phyloP scores from a whole-genome alignment of 2,797 vertebrate species.

The Arnoldichthys spilopterus region DNA sequence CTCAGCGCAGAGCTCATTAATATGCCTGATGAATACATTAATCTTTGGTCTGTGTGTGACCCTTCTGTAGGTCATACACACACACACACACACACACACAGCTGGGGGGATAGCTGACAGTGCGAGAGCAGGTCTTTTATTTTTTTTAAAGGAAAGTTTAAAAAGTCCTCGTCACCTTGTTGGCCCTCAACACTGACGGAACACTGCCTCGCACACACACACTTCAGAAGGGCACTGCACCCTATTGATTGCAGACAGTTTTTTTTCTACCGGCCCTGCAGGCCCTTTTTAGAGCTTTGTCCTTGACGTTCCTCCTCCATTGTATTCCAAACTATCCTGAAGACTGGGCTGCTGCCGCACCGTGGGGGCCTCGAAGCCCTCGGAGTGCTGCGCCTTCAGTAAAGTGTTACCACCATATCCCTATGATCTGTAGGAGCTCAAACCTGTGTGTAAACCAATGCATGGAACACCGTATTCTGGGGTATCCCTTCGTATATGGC shows the following conservation, averaged over 20 bases:
- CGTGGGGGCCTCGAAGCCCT: too few relatives aligned
- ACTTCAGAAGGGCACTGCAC: not conserved
- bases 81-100: not conserved
- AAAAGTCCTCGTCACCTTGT: slow-evolving; percentile 14
- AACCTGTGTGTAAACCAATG: too few relatives aligned
- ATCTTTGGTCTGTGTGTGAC: slow-evolving; percentile 30
- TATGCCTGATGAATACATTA: slow-evolving; percentile 49
- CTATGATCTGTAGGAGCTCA: too few relatives aligned
- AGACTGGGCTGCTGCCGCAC: too few relatives aligned
- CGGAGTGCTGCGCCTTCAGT: too few relatives aligned
- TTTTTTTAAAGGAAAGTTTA: not conserved
- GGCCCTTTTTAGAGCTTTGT: not conserved
- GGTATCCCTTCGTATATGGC: too few relatives aligned
- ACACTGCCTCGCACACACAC: not conserved
- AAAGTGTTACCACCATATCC: too few relatives aligned
- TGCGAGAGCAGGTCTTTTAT: not conserved
- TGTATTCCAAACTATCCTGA: not conserved
- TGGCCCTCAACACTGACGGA: not conserved
- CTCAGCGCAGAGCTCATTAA: slow-evolving; percentile 39
- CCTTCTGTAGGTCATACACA: slow-evolving; percentile 5
- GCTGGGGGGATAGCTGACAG: not conserved
- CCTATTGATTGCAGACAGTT: not conserved
- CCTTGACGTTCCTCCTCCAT: not conserved
- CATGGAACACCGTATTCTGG: too few relatives aligned
- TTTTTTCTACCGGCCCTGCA: slow-evolving; percentile 5